Evolutionary conservation across 2,113 vertebrate species (phyloP), one percentile per base, ranked within the genome.

Genomic region (Apodemus sylvaticus): DNA sequence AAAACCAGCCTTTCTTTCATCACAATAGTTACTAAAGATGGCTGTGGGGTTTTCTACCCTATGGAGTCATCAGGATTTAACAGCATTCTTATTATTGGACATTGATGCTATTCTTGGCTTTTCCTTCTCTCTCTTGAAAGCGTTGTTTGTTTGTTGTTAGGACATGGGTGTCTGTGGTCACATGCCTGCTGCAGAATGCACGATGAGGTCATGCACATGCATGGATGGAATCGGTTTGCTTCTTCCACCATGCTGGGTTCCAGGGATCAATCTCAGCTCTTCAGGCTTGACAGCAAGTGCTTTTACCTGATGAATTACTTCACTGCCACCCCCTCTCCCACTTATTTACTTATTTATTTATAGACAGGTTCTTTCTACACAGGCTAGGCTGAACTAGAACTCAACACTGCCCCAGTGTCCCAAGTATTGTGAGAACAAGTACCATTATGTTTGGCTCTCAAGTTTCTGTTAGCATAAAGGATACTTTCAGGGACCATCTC

Each of bases 381-480:
- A 29, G 51, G 13, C 36, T 53, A 89, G 24, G 51, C 51, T 74
- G 24, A 39, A 55, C 68, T 74, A 39, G 51, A 89, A 58, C 86
- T 74, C 4, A 19, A 29, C 58, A 31, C n/a, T 89, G 86, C 51
- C 68, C 31, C 86, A 58, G 24, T n/a, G 24, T 42, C n/a, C 86
- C 51, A 53, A 58, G 68, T 12, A n/a, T 16, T 31, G 45, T 36
- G 45, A 39, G 22, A 6, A 39, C 86, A 73, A 24, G 86, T 53
- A 17, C 48, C 36, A 55, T 31, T 55, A 14, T 51, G 36, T 36
- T 66, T 88, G 86, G 24, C 86, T 42, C 14, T 95, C 78, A 51
- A 66, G 90, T 11, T 91, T 94, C 91, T 79, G 29, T 85, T 92
- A 64, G 76, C 76, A 22, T 90, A 87, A 94, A 87, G 64, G 93